A percentile compares a stretch with the other conserved stretches of the same genome.
phyloP scores from a whole-genome alignment of 2,113 vertebrate genomes.

The Cephalopterus ornatus region DNA sequence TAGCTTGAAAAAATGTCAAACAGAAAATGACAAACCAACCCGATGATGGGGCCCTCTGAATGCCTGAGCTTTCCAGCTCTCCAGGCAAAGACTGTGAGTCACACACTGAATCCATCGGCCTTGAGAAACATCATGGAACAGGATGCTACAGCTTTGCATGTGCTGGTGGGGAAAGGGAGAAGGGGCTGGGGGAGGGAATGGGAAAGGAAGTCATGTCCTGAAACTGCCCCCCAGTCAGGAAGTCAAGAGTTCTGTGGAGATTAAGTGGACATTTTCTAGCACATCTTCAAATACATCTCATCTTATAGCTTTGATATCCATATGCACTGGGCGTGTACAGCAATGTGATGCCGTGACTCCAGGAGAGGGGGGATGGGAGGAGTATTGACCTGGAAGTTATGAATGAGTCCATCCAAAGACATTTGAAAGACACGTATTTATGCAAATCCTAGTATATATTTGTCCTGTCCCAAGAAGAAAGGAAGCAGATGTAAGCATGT shows the following conservation, averaged over 20 bases:
- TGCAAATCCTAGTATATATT: neutral
- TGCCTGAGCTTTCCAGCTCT: neutral
- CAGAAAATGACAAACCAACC: neutral
- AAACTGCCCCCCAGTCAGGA: neutral
- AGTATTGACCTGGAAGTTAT: neutral
- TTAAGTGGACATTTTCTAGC: neutral
- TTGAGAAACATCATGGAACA: rapidly evolving
- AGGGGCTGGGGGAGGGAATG: neutral
- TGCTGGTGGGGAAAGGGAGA: neutral
- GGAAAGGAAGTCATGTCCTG: neutral
- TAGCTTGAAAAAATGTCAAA: neutral
- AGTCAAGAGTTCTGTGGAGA: neutral
- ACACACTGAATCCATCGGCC: neutral
- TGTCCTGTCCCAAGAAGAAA: neutral
- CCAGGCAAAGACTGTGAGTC: neutral
- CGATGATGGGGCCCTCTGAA: neutral
- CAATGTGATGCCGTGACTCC: neutral
- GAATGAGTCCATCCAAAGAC: neutral
- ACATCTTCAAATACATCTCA: neutral
- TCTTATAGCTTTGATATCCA: neutral
- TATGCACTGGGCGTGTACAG: neutral
- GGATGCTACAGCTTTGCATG: neutral
- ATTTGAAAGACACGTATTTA: neutral
- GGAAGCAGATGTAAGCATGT: neutral
- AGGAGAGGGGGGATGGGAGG: neutral